phyloP scores from a whole-genome alignment of 2,797 vertebrate genomes.

The Malacoctenus gilli region DNA sequence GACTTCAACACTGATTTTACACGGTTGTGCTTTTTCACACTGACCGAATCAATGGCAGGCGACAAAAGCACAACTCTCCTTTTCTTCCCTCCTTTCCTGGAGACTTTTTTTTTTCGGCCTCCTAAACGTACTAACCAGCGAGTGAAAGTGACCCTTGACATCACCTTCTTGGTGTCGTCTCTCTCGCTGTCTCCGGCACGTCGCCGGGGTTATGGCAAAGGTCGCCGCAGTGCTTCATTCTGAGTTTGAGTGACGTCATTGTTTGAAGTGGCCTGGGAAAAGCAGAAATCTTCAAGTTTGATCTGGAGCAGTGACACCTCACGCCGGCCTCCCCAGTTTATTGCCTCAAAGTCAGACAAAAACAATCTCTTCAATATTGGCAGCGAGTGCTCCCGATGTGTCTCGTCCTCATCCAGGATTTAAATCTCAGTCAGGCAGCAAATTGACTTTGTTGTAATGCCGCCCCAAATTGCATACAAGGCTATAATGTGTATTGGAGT shows the following conservation, averaged over 20 bases:
- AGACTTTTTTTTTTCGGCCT: constrained; percentile 50
- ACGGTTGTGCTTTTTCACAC: constrained; percentile 85
- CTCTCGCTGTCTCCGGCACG: constrained; percentile 55
- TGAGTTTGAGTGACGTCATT: constrained; percentile 72
- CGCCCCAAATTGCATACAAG: constrained; percentile 49
- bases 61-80: constrained; percentile 78
- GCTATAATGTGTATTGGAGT: constrained; percentile 66
- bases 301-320: not conserved
- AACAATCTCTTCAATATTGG: not conserved
- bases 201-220: constrained; percentile 74
- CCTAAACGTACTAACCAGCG: constrained; percentile 76
- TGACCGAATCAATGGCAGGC: constrained; percentile 71
- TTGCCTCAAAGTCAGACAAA: not conserved
- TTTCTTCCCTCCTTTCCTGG: constrained; percentile 61
- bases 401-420: constrained; percentile 24
- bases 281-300: constrained; percentile 37
- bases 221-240: constrained; percentile 66
- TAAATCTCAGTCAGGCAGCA: constrained; percentile 57
- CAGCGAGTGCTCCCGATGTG: constrained; percentile 11
- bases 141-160: constrained; percentile 80
- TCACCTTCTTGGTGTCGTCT: constrained; percentile 67
- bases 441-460: constrained; percentile 60
- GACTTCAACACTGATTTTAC: constrained; percentile 83
- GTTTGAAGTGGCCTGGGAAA: constrained; percentile 57
- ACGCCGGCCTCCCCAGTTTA: not conserved